Base-by-base conservation (phyloP, 2,888 invertebrate genomes). In the Cataglyphis livida region DNA sequence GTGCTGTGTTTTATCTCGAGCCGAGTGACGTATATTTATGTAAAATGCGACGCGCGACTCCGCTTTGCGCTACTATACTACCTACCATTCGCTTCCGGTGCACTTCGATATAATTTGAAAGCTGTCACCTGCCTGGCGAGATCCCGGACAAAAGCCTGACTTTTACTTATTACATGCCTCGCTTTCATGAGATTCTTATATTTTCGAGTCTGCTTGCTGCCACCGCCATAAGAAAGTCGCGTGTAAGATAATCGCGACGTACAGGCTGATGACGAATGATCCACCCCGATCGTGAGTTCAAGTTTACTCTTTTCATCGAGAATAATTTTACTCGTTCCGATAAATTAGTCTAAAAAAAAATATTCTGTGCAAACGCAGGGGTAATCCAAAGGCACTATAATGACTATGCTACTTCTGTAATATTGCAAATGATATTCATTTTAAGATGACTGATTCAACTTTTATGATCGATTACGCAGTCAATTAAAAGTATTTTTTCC, bases 91-190 rank as follows among this genome's bases (percentile, higher is more conserved):
- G n/a, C 54, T 48, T n/a, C 51, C 51, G 51, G 18, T 51, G 41
- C 70, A 15, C 32, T 70, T 78, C 44, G 41, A 78, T 35, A 57
- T 59, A 79, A 79, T 79, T 71, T 71, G 71, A 44, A 61, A 79
- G 71, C 70, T 78, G 59, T 79, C 59, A 12, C 15, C 4, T 44
- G 41, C 6, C 32, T 35, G 32, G 0, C 32, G n/a, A 65, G n/a
- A 70, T 51, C 28, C 44, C 5, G 18, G 21, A 41, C 28, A 44
- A 44, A 78, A 59, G 54, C 44, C 41, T 18, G 32, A 78, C 35
- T 61, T 78, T 70, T 32, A 61, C 35, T 70, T 78, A 70, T 78
- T 65, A 76, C 25, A 15, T 9, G 21, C 15, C 18, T 57, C 32
- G 57, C 32, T 68, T 68, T 70, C 21, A 21, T n/a, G 51, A 51